Conservation (phyloP, 1,140 invertebrate species). For the Heliconius himera region DNA sequence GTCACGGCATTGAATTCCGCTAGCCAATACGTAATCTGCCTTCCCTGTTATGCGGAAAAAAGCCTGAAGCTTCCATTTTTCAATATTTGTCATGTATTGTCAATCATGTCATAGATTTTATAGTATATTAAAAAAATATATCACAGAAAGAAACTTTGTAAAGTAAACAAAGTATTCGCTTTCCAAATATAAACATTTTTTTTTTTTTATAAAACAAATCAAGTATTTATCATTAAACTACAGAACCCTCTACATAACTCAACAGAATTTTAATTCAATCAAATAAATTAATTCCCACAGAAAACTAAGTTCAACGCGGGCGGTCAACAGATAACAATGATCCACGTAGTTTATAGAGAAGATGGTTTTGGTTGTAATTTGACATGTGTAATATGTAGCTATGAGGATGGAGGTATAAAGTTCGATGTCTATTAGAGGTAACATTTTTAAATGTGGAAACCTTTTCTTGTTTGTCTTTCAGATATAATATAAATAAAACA, state of each 20-base stretch:
- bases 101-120: too few relatives aligned
- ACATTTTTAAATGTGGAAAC: background rate
- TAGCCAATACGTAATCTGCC: background rate
- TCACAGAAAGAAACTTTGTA: too few relatives aligned
- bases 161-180: too few relatives aligned
- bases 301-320: constrained; percentile 12
- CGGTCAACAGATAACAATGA: constrained; percentile 7
- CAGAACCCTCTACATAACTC: background rate
- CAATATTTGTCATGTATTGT: too few relatives aligned
- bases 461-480: too few relatives aligned
- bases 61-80: too few relatives aligned
- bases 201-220: too few relatives aligned
- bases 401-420: background rate
- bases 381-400: background rate
- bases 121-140: too few relatives aligned
- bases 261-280: background rate
- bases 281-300: constrained; percentile 1
- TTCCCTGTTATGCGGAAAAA: too few relatives aligned
- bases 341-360: background rate
- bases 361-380: background rate
- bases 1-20: too few relatives aligned
- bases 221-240: background rate
- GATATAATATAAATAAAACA: too few relatives aligned
- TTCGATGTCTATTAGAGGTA: background rate
- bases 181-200: too few relatives aligned